These are phyloP conservation scores for Dendrocopos noguchii DNA, from an alignment of 2,113 vertebrate genomes.

Conservation along the genomic window DNA sequence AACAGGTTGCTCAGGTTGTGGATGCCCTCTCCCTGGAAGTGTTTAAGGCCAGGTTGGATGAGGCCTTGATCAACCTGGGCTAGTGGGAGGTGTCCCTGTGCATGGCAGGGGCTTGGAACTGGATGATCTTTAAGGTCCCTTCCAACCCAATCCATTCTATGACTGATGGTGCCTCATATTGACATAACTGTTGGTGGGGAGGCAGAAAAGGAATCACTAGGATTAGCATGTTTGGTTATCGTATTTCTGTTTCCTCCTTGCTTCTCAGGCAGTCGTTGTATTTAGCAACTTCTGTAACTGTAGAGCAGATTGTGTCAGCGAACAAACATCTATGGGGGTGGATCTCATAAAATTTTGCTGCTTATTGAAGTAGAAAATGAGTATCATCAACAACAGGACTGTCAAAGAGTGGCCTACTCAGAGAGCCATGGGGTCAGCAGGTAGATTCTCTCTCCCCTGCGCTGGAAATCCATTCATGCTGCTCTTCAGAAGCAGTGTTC, in stretches of 20 bases:
- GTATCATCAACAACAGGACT: background rate
- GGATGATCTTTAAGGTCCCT: too few species aligned
- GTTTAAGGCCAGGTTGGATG: too few species aligned
- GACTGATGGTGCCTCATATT: background rate
- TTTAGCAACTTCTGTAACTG: conserved; percentile 59
- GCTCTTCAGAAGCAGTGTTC: conserved; percentile 22
- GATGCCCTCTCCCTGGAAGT: too few species aligned
- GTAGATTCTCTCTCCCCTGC: background rate
- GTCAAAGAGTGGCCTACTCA: background rate
- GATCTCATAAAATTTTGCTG: conserved; percentile 47
- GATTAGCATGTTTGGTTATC: conserved; percentile 9
- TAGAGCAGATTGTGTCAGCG: conserved; percentile 40
- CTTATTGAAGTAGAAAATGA: conserved; percentile 43
- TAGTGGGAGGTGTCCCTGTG: too few species aligned
- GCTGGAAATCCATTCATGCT: background rate
- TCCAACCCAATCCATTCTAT: too few species aligned
- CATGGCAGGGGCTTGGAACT: too few species aligned
- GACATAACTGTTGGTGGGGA: background rate
- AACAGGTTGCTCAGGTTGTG: too few species aligned
- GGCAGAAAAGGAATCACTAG: background rate
- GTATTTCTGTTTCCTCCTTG: conserved; percentile 32
- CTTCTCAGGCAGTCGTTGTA: conserved; percentile 51
- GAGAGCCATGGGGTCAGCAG: background rate
- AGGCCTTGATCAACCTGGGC: too few species aligned
- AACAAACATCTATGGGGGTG: conserved; percentile 43